These are phyloP conservation scores for Theonella swinhoei DNA, from an alignment of 37 sponge, comb jelly and placozoan species.

Conservation along the genomic window DNA sequence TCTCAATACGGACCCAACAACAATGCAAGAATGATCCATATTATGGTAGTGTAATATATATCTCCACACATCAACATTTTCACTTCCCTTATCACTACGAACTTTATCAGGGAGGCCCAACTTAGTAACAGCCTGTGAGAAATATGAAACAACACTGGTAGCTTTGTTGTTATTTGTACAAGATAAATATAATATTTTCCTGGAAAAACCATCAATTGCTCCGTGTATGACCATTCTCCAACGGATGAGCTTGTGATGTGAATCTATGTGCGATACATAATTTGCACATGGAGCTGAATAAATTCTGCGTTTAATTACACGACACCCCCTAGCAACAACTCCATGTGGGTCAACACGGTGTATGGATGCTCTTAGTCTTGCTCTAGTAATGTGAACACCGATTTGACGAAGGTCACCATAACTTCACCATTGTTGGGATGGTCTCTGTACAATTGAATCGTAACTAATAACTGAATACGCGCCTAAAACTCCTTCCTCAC, in stretches of 20 bases:
- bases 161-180: constrained; percentile 43
- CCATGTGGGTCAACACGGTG: constrained; percentile 52
- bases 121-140: constrained; percentile 22
- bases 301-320: constrained; percentile 19
- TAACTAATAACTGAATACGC: neutral
- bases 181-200: constrained; percentile 16
- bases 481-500: constrained; percentile 3
- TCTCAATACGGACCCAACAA: constrained; percentile 54
- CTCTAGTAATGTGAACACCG: neutral
- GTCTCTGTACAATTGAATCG: neutral
- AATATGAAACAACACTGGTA: constrained; percentile 26
- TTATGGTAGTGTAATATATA: constrained; percentile 3
- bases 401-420: neutral
- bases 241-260: constrained; percentile 22
- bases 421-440: constrained; percentile 21
- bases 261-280: constrained; percentile 24
- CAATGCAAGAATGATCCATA: neutral
- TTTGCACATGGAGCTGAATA: constrained; percentile 47
- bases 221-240: constrained; percentile 69
- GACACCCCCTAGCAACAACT: constrained; percentile 19
- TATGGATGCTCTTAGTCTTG: constrained; percentile 16
- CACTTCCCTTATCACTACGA: constrained; percentile 45
- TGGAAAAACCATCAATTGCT: constrained; percentile 50
- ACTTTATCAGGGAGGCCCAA: constrained; percentile 49
- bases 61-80: constrained; percentile 43